Percentiles rank a stretch among this genome's conserved stretches.
phyloP scores from a whole-genome alignment of 2,888 invertebrate genomes.

The Scrobipalpa atriplicella region DNA sequence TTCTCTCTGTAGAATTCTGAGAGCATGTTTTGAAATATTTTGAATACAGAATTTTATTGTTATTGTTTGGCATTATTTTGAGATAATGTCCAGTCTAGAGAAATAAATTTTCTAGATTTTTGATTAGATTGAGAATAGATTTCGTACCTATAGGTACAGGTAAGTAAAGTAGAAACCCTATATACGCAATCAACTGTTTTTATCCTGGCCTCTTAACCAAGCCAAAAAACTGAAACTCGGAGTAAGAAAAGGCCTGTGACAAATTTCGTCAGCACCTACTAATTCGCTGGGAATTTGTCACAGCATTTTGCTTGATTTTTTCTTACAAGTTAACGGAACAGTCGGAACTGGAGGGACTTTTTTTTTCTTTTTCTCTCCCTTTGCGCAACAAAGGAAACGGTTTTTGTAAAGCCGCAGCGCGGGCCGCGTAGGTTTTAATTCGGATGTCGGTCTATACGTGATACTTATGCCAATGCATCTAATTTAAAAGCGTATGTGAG shows the following conservation, averaged over 20 bases:
- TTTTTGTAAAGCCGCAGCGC: slow-evolving; percentile 14
- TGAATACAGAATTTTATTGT: no score
- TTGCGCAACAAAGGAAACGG: slow-evolving; percentile 11
- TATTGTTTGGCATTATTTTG: no score
- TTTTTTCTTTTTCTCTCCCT: slow-evolving; percentile 7
- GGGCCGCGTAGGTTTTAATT: slow-evolving; percentile 3
- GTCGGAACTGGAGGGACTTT: slow-evolving; percentile 15
- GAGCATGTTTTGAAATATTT: no score
- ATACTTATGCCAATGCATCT: slow-evolving; percentile 11
- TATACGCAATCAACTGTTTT: no score
- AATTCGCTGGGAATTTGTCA: slow-evolving; percentile 44
- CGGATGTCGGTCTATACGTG: slow-evolving; percentile 13
- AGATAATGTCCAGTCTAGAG: no score
- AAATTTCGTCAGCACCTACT: slow-evolving; percentile 39
- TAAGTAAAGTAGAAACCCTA: no score
- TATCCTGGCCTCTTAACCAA: neutral
- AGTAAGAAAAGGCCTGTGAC: neutral
- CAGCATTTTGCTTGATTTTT: slow-evolving; percentile 59
- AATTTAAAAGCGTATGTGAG: neutral
- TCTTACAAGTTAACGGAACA: slow-evolving; percentile 32
- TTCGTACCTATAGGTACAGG: no score
- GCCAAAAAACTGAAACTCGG: neutral
- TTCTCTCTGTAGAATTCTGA: no score
- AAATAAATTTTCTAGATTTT: no score
- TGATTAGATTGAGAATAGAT: no score